Evolutionary conservation across 2,888 invertebrate species (phyloP).

Genomic region (Sphaerophoria taeniata): DNA sequence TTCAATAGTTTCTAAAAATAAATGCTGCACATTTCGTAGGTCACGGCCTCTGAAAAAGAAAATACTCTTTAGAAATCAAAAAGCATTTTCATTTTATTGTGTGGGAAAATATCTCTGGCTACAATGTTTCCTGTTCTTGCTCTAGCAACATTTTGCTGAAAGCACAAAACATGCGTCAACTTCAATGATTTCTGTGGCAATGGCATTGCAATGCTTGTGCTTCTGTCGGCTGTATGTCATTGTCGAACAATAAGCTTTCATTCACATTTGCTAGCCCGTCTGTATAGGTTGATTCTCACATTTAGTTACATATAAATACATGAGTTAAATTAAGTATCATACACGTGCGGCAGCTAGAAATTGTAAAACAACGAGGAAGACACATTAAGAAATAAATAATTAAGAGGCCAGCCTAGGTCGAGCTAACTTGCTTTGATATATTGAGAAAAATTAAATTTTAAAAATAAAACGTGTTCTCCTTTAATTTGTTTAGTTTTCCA

Average conservation of each 20-base stretch:
- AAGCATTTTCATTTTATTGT: not conserved
- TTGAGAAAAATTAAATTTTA: too few species aligned
- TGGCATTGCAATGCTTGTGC: not conserved
- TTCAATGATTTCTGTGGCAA: not conserved
- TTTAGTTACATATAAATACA: slow-evolving; percentile 11
- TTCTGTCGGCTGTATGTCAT: not conserved
- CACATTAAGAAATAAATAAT: not conserved
- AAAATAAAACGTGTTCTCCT: too few species aligned
- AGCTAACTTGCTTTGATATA: not conserved
- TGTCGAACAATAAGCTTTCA: slow-evolving; percentile 16
- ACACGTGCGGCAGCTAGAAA: slow-evolving; percentile 64
- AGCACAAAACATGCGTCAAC: slow-evolving; percentile 25
- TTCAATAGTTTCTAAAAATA: slow-evolving; percentile 27
- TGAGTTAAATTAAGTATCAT: slow-evolving; percentile 49
- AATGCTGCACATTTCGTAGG: slow-evolving; percentile 39
- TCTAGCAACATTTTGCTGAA: slow-evolving; percentile 17
- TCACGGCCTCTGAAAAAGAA: slow-evolving; percentile 31
- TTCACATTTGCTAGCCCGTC: slow-evolving; percentile 4
- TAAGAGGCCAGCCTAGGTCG: slow-evolving; percentile 11
- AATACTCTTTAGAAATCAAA: slow-evolving; percentile 8
- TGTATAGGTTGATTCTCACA: slow-evolving; percentile 19
- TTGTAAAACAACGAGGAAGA: slow-evolving; percentile 22
- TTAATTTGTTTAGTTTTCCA: too few species aligned
- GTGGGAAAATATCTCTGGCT: not conserved
- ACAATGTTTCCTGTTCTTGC: not conserved